A percentile compares a stretch with the other conserved stretches of the same genome.
Conservation (phyloP, 2,797 vertebrate species). For the Peromyscus aztecus region DNA sequence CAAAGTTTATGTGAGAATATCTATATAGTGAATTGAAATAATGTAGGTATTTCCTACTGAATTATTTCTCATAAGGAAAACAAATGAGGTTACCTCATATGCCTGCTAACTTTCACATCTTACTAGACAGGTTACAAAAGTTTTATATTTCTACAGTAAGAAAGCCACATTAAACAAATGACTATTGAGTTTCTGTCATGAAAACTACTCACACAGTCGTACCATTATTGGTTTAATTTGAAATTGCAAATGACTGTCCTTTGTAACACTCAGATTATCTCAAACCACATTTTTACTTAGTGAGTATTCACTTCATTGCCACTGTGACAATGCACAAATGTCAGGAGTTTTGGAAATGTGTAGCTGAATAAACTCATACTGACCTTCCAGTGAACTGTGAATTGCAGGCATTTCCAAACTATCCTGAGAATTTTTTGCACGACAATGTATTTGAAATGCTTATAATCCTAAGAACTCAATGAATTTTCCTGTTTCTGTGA, state of each 20-base stretch:
- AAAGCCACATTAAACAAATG: slow-evolving; percentile 77
- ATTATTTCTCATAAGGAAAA: slow-evolving; percentile 56
- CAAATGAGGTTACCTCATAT: background rate
- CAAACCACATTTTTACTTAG: slow-evolving; percentile 68
- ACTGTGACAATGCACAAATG: slow-evolving; percentile 62
- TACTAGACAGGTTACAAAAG: background rate
- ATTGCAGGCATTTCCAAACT: background rate
- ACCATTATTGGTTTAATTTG: slow-evolving; percentile 83
- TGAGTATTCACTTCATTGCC: slow-evolving; percentile 72
- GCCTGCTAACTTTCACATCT: background rate
- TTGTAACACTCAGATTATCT: slow-evolving; percentile 81
- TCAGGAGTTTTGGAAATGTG: slow-evolving; percentile 22
- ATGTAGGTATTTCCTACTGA: background rate
- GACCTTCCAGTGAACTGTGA: slow-evolving; percentile 56
- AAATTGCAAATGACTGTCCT: slow-evolving; percentile 82
- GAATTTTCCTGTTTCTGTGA: slow-evolving; percentile 56
- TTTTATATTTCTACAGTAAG: slow-evolving; percentile 62
- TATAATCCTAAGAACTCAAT: slow-evolving; percentile 57
- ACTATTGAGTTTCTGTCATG: slow-evolving; percentile 85
- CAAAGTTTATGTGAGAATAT: background rate
- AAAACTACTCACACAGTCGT: slow-evolving; percentile 83
- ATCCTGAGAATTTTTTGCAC: slow-evolving; percentile 53
- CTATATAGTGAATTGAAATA: background rate
- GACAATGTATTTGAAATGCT: slow-evolving; percentile 50
- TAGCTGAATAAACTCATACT: slow-evolving; percentile 58